These are phyloP conservation scores for Limnephilus lunatus DNA, from an alignment of 2,888 invertebrate species.

Conservation along the genomic window DNA sequence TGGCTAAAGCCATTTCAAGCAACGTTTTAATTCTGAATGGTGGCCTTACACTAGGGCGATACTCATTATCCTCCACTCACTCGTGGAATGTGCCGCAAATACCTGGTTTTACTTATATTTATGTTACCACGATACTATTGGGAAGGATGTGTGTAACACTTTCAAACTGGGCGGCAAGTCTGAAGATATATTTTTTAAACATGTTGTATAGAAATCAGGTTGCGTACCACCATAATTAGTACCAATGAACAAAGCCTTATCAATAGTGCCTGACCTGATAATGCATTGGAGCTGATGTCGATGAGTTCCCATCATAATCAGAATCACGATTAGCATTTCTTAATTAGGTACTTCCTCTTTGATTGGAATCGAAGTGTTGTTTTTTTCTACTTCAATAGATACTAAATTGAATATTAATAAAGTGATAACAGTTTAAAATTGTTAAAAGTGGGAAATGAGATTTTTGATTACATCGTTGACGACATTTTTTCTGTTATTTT, in stretches of 20 bases:
- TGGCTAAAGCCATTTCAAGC: too few species aligned
- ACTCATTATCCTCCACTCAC: too few species aligned
- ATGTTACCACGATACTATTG: neutral
- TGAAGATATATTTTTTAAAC: neutral
- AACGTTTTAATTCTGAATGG: too few species aligned
- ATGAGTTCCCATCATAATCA: neutral
- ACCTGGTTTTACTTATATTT: too few species aligned
- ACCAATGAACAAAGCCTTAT: neutral
- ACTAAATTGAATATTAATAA: too few species aligned
- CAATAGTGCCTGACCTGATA: neutral
- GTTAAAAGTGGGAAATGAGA: neutral
- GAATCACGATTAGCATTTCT: neutral
- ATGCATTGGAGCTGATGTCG: neutral
- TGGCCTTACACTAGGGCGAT: too few species aligned
- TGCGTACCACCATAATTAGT: neutral
- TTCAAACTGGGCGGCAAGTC: neutral
- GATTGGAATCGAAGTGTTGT: neutral
- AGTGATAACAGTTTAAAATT: neutral
- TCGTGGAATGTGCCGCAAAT: too few species aligned
- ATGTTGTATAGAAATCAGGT: neutral
- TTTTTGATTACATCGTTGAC: neutral
- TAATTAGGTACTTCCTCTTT: neutral
- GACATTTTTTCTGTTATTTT: neutral
- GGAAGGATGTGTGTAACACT: slow-evolving; percentile 38
- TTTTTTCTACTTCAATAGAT: neutral